A percentile compares a stretch with the other conserved stretches of the same genome.
phyloP scores from a whole-genome alignment of 2,113 vertebrate species.

The Vulpes ferrilata region DNA sequence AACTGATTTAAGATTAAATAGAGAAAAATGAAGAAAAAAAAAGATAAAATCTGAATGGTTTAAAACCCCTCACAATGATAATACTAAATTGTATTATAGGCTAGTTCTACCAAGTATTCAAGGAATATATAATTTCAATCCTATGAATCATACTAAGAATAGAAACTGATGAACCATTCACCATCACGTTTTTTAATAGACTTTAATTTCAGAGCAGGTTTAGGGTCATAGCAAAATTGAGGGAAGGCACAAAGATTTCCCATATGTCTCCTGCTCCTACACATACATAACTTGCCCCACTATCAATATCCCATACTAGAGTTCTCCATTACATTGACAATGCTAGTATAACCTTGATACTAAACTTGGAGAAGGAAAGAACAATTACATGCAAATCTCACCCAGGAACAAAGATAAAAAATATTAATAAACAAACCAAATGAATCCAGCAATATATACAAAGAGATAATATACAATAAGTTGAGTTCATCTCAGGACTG shows the following conservation, averaged over 20 bases:
- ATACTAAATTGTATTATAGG: not conserved
- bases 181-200: not conserved
- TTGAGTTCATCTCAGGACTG: not conserved
- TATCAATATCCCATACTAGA: not conserved
- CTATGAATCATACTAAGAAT: not conserved
- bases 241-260: not conserved
- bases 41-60: constrained; percentile 4
- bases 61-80: not conserved
- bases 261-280: not conserved
- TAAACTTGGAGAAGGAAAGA: not conserved
- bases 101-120: not conserved
- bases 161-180: not conserved
- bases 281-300: not conserved
- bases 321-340: not conserved
- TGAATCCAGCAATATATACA: not conserved
- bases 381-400: not conserved
- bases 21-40: not conserved
- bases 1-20: not conserved
- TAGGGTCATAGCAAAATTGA: not conserved
- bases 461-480: not conserved
- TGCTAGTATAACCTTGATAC: not conserved
- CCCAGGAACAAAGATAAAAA: not conserved
- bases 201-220: not conserved
- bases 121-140: not conserved
- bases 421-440: not conserved